Evolutionary conservation across 2,888 invertebrate genomes (phyloP).

Genomic region (Parnassius mnemosyne): DNA sequence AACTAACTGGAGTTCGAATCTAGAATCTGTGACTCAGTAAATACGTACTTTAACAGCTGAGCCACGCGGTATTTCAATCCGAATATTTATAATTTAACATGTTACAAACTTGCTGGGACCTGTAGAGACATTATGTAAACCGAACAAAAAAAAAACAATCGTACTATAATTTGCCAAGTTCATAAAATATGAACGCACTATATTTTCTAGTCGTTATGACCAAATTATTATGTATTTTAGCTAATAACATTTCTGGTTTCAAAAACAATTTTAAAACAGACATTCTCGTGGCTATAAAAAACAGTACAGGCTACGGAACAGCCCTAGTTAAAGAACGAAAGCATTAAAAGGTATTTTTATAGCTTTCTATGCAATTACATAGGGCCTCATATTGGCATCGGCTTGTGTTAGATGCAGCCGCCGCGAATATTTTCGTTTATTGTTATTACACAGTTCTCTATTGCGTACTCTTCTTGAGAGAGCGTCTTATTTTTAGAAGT

Average conservation of each 20-base stretch:
- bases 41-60: too few species aligned
- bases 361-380: slow-evolving; percentile 7
- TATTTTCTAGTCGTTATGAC: not conserved
- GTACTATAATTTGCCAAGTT: not conserved
- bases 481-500: too few species aligned
- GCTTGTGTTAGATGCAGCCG: not conserved
- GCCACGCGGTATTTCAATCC: too few species aligned
- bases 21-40: too few species aligned
- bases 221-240: not conserved
- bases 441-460: not conserved
- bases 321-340: slow-evolving; percentile 6
- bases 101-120: too few species aligned
- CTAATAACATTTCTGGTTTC: not conserved
- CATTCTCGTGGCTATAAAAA: not conserved
- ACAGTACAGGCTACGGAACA: not conserved
- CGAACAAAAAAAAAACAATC: too few species aligned
- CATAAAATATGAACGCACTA: not conserved
- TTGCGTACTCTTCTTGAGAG: not conserved
- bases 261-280: not conserved
- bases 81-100: too few species aligned
- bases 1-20: too few species aligned
- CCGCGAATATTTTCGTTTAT: not conserved
- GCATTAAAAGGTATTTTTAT: slow-evolving; percentile 10
- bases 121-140: too few species aligned
- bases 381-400: not conserved